phyloP scores from a whole-genome alignment of 2,113 vertebrate genomes.

The Coptodon bakossiorum region DNA sequence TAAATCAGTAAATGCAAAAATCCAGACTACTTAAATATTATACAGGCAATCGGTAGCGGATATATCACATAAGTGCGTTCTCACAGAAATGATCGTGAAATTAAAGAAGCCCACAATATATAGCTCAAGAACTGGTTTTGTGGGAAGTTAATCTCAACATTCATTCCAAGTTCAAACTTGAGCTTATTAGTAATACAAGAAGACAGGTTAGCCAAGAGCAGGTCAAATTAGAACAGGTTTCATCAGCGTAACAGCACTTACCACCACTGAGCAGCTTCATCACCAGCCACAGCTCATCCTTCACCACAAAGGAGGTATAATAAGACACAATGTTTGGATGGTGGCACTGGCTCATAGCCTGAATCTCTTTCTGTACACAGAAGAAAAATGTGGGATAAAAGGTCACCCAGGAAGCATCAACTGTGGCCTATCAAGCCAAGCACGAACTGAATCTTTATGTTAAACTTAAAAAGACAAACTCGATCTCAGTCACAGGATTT shows the following conservation, averaged over 20 bases:
- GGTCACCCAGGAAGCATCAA: not conserved
- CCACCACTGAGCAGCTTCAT: conserved; percentile 96
- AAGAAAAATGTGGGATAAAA: not conserved
- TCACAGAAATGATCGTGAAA: not conserved
- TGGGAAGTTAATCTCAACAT: not conserved
- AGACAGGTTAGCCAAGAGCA: not conserved
- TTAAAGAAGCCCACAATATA: not conserved
- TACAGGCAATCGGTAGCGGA: not conserved
- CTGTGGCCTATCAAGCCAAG: not conserved
- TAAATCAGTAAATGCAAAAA: not conserved
- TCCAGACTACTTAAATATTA: not conserved
- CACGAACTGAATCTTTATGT: not conserved
- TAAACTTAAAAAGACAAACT: not conserved
- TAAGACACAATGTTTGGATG: conserved; percentile 96
- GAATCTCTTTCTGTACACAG: conserved; percentile 90
- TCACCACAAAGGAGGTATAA: conserved; percentile 95
- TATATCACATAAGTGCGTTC: not conserved
- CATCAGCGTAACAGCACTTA: conserved; percentile 62
- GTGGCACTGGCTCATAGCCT: conserved; percentile 98
- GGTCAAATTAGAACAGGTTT: not conserved
- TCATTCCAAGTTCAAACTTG: not conserved
- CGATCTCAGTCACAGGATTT: not conserved
- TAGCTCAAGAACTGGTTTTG: not conserved
- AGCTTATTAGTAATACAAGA: not conserved
- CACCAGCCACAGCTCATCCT: conserved; percentile 95